Evolutionary conservation across 2,113 vertebrate genomes (phyloP), one percentile per base, ranked within the genome.

Genomic region (Lanius collurio): DNA sequence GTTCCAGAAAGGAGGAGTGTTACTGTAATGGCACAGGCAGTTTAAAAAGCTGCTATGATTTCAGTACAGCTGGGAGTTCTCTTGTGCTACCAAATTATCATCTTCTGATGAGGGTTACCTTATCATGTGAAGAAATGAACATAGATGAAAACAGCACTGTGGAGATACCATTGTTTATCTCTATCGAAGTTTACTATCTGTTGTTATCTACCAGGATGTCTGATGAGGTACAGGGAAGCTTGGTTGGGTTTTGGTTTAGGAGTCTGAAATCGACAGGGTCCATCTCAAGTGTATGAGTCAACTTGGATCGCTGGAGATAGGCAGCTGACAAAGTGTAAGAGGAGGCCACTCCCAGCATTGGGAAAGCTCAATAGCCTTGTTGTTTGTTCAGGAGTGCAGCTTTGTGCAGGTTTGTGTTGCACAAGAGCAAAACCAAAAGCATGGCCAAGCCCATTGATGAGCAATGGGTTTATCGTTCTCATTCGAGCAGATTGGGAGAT

Each of bases 381-480:
- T 86, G 70, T 83, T 84, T 86, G 70, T 83, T 89, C 42, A 53
- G 63, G 57, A 83, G n/a, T 16, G 44, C 47, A 44, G 59, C 24
- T 90, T 87, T 70, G 37, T 91, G 47, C 70, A 33, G 83, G 47
- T 74, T 82, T 56, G 31, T 30, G 19, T 96, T 96, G 81, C 84
- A 62, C 81, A 97, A 96, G 49, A 87, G 65, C 60, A 95, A 93
- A 94, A 91, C 57, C 87, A 59, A 82, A 71, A 89, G 67, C 52
- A 10, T 67, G 75, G 67, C 93, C 90, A 91, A 94, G 64, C 90
- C 86, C 85, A 53, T 30, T 41, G 82, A 90, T 97, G 97, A 96
- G 90, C 87, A 94, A 97, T 76, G 80, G 59, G 23, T 81, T 95
- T 82, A 77, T 95, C 69, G 47, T 87, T 93, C 74, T 87, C 23